Percentiles rank a stretch among this genome's conserved stretches.
These are phyloP conservation scores for Trematomus loennbergii DNA, from an alignment of 2,113 vertebrate species.

Conservation along the genomic window DNA sequence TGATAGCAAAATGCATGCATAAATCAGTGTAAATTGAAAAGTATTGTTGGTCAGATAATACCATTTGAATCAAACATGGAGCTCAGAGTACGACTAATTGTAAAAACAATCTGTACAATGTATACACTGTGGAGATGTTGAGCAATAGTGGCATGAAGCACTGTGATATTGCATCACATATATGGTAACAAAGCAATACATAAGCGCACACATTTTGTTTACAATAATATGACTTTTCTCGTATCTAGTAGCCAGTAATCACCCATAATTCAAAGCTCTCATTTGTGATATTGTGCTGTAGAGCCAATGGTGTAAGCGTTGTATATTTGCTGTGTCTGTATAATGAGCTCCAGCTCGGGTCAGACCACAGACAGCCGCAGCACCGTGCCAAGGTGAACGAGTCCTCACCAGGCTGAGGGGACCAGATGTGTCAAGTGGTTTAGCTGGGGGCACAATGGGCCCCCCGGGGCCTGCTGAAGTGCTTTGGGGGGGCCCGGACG, in stretches of 20 bases:
- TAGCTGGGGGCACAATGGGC: constrained; percentile 51
- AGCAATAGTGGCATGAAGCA: neutral
- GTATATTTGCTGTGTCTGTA: constrained; percentile 22
- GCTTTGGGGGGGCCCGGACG: constrained; percentile 53
- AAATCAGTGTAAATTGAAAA: neutral
- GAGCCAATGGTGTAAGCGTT: neutral
- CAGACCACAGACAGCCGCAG: constrained; percentile 16
- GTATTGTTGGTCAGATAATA: neutral
- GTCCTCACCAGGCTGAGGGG: constrained; percentile 46
- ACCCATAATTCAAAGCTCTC: constrained; percentile 9
- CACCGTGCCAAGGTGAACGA: constrained; percentile 35
- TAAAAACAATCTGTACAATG: neutral
- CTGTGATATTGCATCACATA: neutral
- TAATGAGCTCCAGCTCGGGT: constrained; percentile 13
- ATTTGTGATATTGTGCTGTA: neutral
- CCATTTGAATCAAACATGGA: no score
- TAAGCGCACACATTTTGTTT: neutral
- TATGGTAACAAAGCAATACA: neutral
- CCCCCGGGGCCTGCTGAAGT: constrained; percentile 54
- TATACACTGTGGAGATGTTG: neutral
- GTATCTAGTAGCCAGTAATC: neutral
- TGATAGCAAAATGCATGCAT: neutral
- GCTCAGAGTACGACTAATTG: neutral
- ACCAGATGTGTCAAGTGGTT: constrained; percentile 77
- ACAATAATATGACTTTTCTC: constrained; percentile 13